A percentile compares a stretch with the other conserved stretches of the same genome.
Conservation (phyloP, 2,797 vertebrate genomes). For the Xiphorhynchus erythropygius region DNA sequence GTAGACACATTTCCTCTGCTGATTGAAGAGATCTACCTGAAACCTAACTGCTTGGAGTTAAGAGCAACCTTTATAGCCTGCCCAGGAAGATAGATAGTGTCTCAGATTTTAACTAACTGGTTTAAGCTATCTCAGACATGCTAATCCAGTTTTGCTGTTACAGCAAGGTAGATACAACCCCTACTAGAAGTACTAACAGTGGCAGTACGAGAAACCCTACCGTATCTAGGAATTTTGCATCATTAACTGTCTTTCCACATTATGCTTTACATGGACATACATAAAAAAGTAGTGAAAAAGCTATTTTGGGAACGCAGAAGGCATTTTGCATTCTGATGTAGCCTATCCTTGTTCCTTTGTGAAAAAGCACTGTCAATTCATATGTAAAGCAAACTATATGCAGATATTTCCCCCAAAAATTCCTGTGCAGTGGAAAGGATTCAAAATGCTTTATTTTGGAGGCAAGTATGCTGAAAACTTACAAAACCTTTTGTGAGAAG, state of each 20-base stretch:
- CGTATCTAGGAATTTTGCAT: background rate
- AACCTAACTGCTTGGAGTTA: background rate
- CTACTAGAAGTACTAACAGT: background rate
- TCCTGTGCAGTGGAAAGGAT: no score
- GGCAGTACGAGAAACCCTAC: background rate
- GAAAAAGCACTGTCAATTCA: background rate
- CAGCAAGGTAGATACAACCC: background rate
- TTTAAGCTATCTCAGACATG: background rate
- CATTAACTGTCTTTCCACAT: background rate
- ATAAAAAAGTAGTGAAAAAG: background rate
- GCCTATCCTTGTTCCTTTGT: background rate
- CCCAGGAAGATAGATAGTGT: background rate
- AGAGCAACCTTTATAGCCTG: background rate
- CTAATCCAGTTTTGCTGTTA: background rate
- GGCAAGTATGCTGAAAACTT: no score
- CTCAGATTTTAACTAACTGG: background rate
- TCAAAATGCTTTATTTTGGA: no score
- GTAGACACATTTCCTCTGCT: background rate
- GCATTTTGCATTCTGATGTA: background rate
- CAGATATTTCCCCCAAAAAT: no score
- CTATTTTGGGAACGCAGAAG: background rate
- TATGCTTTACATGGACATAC: accelerated
- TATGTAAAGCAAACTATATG: no score
- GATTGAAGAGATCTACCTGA: background rate
- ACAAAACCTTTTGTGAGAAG: no score